Conservation (phyloP, 2,113 vertebrate genomes). For the Trogon surrucura region DNA sequence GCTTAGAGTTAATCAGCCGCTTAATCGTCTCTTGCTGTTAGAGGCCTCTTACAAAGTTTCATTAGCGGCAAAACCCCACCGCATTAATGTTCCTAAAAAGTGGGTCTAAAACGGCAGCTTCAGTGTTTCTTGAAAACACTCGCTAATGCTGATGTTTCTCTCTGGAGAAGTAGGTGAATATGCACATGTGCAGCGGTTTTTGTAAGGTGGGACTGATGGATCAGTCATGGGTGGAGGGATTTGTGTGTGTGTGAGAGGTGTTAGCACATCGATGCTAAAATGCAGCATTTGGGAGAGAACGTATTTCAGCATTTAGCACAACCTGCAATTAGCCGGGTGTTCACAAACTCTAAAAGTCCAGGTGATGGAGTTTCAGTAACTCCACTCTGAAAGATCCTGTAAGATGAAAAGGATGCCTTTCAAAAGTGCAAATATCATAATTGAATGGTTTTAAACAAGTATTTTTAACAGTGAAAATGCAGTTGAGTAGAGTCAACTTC, state of each 20-base stretch:
- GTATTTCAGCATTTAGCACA: neutral
- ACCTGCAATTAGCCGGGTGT: neutral
- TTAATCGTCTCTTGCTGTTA: neutral
- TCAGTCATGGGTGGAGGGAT: fast-evolving
- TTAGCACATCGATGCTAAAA: fast-evolving
- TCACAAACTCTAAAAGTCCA: neutral
- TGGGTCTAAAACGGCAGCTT: neutral
- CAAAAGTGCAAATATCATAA: neutral
- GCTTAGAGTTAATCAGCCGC: neutral
- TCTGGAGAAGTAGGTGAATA: neutral
- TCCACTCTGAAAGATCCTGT: neutral
- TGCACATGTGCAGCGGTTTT: neutral
- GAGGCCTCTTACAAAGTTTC: neutral
- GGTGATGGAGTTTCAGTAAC: neutral
- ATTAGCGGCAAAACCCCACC: neutral
- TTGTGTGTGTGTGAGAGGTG: neutral
- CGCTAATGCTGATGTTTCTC: neutral
- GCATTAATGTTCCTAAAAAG: neutral
- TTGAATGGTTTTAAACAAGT: neutral
- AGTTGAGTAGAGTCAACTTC: neutral
- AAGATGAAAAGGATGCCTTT: neutral
- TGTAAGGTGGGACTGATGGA: neutral
- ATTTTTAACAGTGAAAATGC: neutral
- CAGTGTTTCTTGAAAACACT: neutral
- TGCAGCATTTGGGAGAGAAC: neutral